A percentile compares a stretch with the other conserved stretches of the same genome.
Conservation (phyloP, 2,113 vertebrate species). For the Acanthisitta chloris region DNA sequence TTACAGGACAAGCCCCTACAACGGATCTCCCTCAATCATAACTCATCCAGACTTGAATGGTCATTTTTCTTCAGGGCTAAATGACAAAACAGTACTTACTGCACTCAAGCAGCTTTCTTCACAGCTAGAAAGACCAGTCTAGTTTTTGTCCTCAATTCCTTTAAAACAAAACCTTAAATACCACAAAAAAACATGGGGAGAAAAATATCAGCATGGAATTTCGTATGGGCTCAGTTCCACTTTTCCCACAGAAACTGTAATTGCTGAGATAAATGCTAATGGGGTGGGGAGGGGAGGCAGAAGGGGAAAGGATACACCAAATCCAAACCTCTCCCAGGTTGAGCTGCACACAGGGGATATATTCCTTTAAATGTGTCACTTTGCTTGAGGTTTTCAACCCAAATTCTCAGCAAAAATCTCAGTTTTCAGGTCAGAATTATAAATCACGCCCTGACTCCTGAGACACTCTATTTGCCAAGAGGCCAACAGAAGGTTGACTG, state of each 20-base stretch:
- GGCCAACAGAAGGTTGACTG: not conserved
- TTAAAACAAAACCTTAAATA: conserved; percentile 4
- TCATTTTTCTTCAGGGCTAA: not conserved
- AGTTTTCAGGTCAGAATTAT: not conserved
- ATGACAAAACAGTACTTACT: not conserved
- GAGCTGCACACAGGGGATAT: not conserved
- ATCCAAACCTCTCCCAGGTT: not conserved
- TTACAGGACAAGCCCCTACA: not conserved
- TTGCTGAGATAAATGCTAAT: not conserved
- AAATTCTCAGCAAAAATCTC: not conserved
- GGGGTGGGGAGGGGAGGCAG: not conserved
- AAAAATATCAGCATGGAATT: not conserved
- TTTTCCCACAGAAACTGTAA: not conserved
- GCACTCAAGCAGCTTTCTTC: not conserved
- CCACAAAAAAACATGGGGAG: not conserved
- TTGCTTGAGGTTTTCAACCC: not conserved
- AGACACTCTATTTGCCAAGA: not conserved
- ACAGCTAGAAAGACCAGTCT: not conserved
- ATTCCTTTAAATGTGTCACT: not conserved
- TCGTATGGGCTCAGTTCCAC: not conserved
- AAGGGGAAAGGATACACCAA: not conserved
- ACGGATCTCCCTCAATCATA: not conserved
- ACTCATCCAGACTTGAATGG: not conserved
- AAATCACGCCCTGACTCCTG: not conserved
- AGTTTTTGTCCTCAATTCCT: not conserved